Evolutionary conservation across 2,797 vertebrate species (phyloP).

Genomic region (Sebastiscus tertius): DNA sequence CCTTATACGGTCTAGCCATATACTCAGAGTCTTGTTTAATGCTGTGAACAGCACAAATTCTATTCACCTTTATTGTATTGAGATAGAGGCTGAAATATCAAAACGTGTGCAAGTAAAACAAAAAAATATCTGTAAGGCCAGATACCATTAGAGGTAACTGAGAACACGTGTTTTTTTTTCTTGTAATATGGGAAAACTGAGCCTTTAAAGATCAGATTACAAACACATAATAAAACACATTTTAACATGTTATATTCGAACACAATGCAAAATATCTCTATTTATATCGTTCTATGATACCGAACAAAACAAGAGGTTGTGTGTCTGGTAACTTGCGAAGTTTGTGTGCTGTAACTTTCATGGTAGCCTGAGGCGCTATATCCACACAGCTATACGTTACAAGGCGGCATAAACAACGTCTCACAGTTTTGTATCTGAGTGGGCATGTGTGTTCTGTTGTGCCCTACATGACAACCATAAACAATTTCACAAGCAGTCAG

Average conservation of each 20-base stretch:
- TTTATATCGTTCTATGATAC: neutral
- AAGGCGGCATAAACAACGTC: neutral
- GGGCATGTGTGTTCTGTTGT: constrained; percentile 28
- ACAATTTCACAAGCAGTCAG: constrained; percentile 38
- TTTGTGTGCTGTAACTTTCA: neutral
- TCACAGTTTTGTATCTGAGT: constrained; percentile 20
- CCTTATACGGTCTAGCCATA: no score
- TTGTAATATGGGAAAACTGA: neutral
- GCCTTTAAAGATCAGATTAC: neutral
- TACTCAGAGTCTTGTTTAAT: no score
- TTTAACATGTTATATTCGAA: no score
- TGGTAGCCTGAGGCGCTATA: constrained; percentile 7
- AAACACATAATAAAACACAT: neutral
- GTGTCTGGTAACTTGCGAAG: neutral
- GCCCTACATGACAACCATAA: constrained; percentile 54
- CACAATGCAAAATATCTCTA: neutral
- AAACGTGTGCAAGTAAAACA: neutral
- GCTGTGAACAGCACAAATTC: neutral
- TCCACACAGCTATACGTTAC: constrained; percentile 1
- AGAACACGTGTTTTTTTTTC: neutral
- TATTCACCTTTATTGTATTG: neutral
- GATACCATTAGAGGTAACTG: neutral
- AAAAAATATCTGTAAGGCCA: neutral
- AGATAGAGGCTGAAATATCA: neutral
- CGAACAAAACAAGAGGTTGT: neutral